Evolutionary conservation across 2,797 vertebrate species (phyloP), one percentile per base, ranked within the genome.

Genomic region (Aeoliscus strigatus): DNA sequence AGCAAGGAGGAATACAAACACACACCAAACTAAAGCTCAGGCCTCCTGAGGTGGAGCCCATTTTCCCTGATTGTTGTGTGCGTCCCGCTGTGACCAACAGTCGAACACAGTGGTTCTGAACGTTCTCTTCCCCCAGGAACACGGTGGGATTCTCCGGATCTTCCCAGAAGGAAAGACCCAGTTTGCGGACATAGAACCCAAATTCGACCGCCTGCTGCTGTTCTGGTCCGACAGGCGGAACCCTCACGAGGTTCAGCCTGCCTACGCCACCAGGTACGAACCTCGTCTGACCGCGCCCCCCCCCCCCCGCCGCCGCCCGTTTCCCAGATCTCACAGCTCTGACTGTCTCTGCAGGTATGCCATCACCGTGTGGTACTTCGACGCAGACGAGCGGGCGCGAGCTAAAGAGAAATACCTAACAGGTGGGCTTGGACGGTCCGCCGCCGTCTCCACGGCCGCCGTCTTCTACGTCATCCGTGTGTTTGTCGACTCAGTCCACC

Each of bases 291-390:
- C n/a, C n/a, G n/a, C n/a, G n/a, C n/a, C n/a, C n/a, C n/a, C n/a
- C n/a, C n/a, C n/a, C n/a, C n/a, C n/a, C n/a, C n/a, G n/a, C n/a
- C n/a, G n/a, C n/a, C n/a, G n/a, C n/a, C n/a, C n/a, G n/a, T n/a
- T n/a, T n/a, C n/a, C n/a, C n/a, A n/a, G n/a, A n/a, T n/a, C 16
- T 49, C 46, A 57, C 13, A 14, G 3, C 24, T 39, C 18, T 11
- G 1, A 14, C 41, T 51, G 18, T 83, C 73, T 83, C 57, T 60
- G 35, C 80, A 99, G 96, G 90, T 99, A 99, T 91, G 96, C 96
- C 83, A 98, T 99, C 86, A 98, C 95, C 4, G 93, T 99, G 67
- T 99, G 96, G 96, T 99, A 99, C 94, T 99, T 99, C 78, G 94
- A 99, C 52, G 94, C 93, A 77, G 92, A 99, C 50, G 96, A 99